Evolutionary conservation across 2,797 vertebrate genomes (phyloP).

Genomic region (Myoxocephalus aenaeus): DNA sequence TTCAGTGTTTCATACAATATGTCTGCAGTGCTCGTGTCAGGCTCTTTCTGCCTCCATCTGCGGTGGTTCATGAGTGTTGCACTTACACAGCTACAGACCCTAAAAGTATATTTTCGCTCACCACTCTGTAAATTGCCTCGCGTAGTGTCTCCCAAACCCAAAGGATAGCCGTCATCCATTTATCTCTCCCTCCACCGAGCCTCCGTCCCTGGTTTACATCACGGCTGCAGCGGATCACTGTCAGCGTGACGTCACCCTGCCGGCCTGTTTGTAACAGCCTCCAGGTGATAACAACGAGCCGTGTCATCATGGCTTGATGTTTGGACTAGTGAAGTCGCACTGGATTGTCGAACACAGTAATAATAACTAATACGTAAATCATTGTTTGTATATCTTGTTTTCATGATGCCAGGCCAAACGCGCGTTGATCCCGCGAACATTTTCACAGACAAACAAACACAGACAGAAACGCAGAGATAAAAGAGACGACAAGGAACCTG

Average conservation of each 20-base stretch:
- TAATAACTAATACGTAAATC: not conserved
- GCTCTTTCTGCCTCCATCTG: not conserved
- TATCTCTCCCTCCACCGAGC: conserved; percentile 1
- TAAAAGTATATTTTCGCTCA: not conserved
- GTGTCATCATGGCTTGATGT: not conserved
- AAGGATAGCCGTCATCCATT: not conserved
- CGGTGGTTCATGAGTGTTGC: not conserved
- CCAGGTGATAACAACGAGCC: not conserved
- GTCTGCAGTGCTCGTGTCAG: not conserved
- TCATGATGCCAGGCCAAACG: conserved; percentile 5
- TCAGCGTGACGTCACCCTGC: conserved; percentile 7
- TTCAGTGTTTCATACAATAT: not conserved
- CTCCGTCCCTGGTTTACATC: conserved; percentile 20
- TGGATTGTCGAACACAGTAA: not conserved
- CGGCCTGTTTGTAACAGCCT: not conserved
- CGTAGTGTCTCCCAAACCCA: not conserved
- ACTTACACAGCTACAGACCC: not conserved
- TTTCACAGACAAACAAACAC: conserved; percentile 33
- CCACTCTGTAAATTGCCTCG: not conserved
- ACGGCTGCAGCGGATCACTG: conserved; percentile 15
- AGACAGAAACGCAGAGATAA: conserved; percentile 52
- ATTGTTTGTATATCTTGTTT: not conserved
- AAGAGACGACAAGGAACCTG: conserved; percentile 53
- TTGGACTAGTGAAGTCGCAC: not conserved
- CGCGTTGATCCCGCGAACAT: not conserved